A percentile compares a stretch with the other conserved stretches of the same genome.
These are phyloP conservation scores for Chaitophorus viminalis DNA, from an alignment of 2,888 invertebrate species.

Conservation along the genomic window DNA sequence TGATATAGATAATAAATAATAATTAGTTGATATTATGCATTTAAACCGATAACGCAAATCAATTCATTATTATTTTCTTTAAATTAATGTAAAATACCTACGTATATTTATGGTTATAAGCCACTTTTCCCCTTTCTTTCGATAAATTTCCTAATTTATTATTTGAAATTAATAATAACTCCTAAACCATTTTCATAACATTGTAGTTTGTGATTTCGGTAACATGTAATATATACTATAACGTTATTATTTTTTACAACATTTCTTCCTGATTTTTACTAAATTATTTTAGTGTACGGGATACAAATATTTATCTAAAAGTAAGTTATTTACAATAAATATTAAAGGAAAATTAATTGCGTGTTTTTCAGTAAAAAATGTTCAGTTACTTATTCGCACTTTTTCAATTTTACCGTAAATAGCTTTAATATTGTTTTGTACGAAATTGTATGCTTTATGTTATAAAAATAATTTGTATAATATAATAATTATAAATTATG, in stretches of 20 bases:
- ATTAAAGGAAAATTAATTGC: too few relatives aligned
- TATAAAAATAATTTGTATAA: too few relatives aligned
- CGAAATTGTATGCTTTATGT: too few relatives aligned
- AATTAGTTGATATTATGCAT: too few relatives aligned
- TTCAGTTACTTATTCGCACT: too few relatives aligned
- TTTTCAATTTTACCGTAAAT: too few relatives aligned
- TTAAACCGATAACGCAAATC: neutral
- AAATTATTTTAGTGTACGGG: neutral
- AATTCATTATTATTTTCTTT: neutral
- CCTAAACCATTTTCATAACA: neutral
- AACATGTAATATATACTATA: neutral
- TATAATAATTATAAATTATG: too few relatives aligned
- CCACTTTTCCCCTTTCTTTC: neutral
- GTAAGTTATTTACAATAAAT: too few relatives aligned
- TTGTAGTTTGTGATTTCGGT: neutral
- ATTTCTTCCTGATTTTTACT: neutral
- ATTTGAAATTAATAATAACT: constrained; percentile 11
- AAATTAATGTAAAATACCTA: neutral
- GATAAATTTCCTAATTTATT: constrained; percentile 25
- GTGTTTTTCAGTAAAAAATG: too few relatives aligned
- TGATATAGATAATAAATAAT: too few relatives aligned
- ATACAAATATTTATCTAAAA: too few relatives aligned
- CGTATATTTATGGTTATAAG: neutral
- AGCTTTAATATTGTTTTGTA: too few relatives aligned
- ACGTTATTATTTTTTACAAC: neutral